A percentile compares a stretch with the other conserved stretches of the same genome.
phyloP scores from a whole-genome alignment of 1,140 invertebrate species.

The Orchesella cincta region DNA sequence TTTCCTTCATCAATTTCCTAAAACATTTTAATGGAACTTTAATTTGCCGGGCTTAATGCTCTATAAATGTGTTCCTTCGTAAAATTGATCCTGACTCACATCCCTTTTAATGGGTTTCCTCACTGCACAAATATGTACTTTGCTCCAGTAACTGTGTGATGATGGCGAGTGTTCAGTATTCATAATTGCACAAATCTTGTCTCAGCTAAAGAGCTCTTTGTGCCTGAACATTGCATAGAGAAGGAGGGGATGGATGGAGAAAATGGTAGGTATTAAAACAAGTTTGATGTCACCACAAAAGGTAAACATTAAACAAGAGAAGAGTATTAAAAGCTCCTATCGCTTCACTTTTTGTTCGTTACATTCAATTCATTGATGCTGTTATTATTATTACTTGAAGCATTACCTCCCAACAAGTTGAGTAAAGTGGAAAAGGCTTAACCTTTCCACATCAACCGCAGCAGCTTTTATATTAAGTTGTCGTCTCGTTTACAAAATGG shows the following conservation, averaged over 20 bases:
- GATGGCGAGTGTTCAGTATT: no score
- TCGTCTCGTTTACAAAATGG: no score
- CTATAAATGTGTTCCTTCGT: no score
- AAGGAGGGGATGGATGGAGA: no score
- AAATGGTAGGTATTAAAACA: neutral
- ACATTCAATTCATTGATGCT: neutral
- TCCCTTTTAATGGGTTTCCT: neutral
- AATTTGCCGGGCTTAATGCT: neutral
- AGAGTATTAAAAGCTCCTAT: neutral
- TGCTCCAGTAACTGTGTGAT: no score
- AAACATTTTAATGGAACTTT: constrained; percentile 18
- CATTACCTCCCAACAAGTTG: neutral
- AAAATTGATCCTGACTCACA: constrained; percentile 9
- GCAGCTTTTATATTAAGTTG: no score
- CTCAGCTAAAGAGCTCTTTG: no score
- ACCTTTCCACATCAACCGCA: constrained; percentile 13
- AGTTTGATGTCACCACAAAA: constrained; percentile 7
- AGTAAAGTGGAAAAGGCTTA: constrained; percentile 19
- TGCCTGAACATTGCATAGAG: no score
- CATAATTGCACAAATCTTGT: no score
- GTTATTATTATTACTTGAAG: constrained; percentile 3
- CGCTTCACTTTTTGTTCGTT: neutral
- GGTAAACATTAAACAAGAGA: constrained; percentile 17
- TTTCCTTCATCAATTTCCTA: neutral
- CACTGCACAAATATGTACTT: no score